Base-by-base conservation (phyloP, 2,113 vertebrate genomes). In the Dipodomys ordii region DNA sequence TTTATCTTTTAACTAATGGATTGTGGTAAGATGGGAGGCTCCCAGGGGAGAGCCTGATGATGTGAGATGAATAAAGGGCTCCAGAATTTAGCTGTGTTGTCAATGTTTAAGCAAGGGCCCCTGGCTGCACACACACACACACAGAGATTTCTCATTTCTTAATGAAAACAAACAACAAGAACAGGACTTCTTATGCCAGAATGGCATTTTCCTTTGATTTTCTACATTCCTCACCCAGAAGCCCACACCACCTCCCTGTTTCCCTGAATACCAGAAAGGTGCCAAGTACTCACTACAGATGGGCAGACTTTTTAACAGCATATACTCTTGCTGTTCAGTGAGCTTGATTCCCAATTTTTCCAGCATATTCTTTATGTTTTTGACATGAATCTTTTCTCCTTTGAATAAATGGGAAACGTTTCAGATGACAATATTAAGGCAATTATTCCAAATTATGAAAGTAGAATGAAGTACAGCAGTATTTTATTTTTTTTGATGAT, bases 321-420 rank as follows among this genome's bases (percentile, higher is more conserved):
- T 91, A 9, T 7, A 22, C 18, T 93, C 87, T 71, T 96, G 92
- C 79, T 83, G 81, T 16, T 95, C 92, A 35, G 28, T 88, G 22
- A 94, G 23, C 7, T 83, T 18, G 23, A 91, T n/a, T n/a, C 84
- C 93, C 46, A 20, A 30, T 25, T 82, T 84, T 7, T 20, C 39
- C 73, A 94, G 85, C n/a, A 35, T 35, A 11, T 77, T 67, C 35
- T 2, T 39, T 0, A 96, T 16, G 68, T 96, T 68, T 67, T 89
- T 77, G 77, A 12, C 67, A 16, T 89, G 32, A 8, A 79, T 7
- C 7, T 71, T 95, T 68, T 94, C 82, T 87, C 81, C 93, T 97
- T 80, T 85, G 72, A 94, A 80, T 62, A 96, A 30, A 96, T 18
- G 4, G 28, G 46, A 81, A 84, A 81, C 44, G 18, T 92, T 88